Evolutionary conservation across 2,888 invertebrate species (phyloP).

Genomic region (Lepidochitona cinerea): DNA sequence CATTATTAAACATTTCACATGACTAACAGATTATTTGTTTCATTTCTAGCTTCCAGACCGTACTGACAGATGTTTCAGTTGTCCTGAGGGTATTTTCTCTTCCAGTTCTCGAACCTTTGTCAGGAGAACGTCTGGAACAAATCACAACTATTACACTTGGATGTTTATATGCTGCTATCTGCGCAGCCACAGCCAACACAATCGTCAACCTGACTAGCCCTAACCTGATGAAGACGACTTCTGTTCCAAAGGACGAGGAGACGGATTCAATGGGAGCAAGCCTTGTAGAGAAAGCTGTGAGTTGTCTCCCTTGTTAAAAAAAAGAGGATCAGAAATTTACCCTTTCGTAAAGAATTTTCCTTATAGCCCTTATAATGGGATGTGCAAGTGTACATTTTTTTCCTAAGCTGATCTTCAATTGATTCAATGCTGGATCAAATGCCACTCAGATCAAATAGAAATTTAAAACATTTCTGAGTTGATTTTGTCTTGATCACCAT

Average conservation of each 20-base stretch:
- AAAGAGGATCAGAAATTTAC: no score
- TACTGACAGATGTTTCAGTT: slow-evolving; percentile 87
- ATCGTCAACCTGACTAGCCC: slow-evolving; percentile 63
- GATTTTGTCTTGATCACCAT: no score
- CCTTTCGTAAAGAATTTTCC: no score
- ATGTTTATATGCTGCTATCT: slow-evolving; percentile 79
- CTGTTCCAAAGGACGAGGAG: slow-evolving; percentile 81
- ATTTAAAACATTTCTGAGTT: no score
- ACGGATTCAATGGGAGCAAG: slow-evolving; percentile 85
- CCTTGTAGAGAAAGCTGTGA: slow-evolving; percentile 85
- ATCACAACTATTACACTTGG: slow-evolving; percentile 87
- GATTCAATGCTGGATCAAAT: no score
- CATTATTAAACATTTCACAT: no score
- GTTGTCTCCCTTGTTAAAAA: no score
- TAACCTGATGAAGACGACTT: slow-evolving; percentile 39
- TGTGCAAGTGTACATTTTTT: no score
- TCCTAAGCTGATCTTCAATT: no score
- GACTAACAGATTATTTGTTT: no score
- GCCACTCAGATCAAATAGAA: no score
- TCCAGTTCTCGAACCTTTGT: slow-evolving; percentile 90
- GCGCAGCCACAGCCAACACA: slow-evolving; percentile 70
- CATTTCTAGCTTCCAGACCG: slow-evolving; percentile 81
- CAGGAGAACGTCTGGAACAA: slow-evolving; percentile 85
- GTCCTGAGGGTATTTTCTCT: slow-evolving; percentile 87
- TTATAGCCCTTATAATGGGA: no score